A percentile compares a stretch with the other conserved stretches of the same genome.
Conservation (phyloP, 1,140 invertebrate genomes). For the Dryas iulia region DNA sequence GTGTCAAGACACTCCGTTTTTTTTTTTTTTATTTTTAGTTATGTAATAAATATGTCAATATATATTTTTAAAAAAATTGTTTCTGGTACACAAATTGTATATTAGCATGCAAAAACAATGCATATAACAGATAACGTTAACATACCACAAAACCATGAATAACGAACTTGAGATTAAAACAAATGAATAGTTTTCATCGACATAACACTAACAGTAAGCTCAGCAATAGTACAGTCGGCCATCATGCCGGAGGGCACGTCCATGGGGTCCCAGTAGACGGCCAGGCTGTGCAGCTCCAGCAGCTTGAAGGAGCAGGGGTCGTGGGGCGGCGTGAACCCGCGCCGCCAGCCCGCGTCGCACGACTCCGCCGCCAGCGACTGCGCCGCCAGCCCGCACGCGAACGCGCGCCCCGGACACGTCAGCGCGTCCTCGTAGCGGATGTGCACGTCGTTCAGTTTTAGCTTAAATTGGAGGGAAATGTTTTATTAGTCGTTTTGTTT, state of each 20-base stretch:
- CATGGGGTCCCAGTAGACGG: constrained; percentile 94
- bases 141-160: too few relatives aligned
- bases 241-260: constrained; percentile 83
- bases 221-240: constrained; percentile 84
- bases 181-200: too few relatives aligned
- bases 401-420: constrained; percentile 83
- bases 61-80: too few relatives aligned
- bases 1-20: too few relatives aligned
- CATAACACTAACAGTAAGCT: constrained; percentile 78
- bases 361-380: constrained; percentile 92
- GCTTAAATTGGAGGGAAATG: constrained; percentile 74
- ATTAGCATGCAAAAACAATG: too few relatives aligned
- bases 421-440: constrained; percentile 96
- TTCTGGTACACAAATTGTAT: too few relatives aligned
- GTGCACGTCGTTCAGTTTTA: constrained; percentile 97
- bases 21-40: too few relatives aligned
- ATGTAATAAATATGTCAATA: too few relatives aligned
- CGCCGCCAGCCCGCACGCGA: constrained; percentile 94
- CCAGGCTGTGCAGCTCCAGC: constrained; percentile 92
- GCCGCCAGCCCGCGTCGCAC: constrained; percentile 93
- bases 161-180: too few relatives aligned
- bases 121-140: too few relatives aligned
- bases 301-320: constrained; percentile 90
- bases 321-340: constrained; percentile 86
- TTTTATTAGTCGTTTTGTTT: too few relatives aligned